phyloP scores from a whole-genome alignment of 2,797 vertebrate species.

The Liasis olivaceus region DNA sequence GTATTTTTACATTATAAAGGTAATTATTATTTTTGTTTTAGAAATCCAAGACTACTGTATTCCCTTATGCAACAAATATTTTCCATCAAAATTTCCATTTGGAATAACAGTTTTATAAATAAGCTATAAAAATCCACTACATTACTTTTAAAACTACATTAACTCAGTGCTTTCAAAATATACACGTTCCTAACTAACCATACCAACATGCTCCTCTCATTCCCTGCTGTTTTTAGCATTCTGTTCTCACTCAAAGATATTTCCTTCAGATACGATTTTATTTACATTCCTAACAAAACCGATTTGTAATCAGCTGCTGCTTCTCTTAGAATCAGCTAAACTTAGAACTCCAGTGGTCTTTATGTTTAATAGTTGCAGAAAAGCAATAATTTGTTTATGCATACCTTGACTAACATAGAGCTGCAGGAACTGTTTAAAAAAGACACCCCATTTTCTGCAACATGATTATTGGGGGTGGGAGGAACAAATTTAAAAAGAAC shows the following conservation, averaged over 20 bases:
- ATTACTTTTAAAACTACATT: background rate
- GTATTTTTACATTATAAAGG: background rate
- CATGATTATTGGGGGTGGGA: background rate
- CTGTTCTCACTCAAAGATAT: conserved; percentile 10
- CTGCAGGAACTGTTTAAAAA: background rate
- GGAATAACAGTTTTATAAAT: conserved; percentile 4
- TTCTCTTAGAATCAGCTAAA: background rate
- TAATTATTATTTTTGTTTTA: background rate
- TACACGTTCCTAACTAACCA: background rate
- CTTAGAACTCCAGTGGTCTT: background rate
- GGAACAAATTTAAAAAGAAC: background rate
- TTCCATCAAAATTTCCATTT: conserved; percentile 4
- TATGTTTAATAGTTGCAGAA: background rate
- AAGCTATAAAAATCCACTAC: background rate
- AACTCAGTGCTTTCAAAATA: conserved; percentile 6
- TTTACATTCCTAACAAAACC: background rate
- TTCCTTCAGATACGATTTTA: background rate
- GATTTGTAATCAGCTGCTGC: conserved; percentile 9
- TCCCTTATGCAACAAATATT: conserved; percentile 7
- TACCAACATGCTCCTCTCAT: background rate
- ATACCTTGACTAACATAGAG: background rate
- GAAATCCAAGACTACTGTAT: background rate
- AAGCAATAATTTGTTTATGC: background rate
- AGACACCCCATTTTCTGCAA: background rate
- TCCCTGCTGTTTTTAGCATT: conserved; percentile 15